Base-by-base conservation (phyloP, 2,888 invertebrate species). In the Drosophila kanekoi region DNA sequence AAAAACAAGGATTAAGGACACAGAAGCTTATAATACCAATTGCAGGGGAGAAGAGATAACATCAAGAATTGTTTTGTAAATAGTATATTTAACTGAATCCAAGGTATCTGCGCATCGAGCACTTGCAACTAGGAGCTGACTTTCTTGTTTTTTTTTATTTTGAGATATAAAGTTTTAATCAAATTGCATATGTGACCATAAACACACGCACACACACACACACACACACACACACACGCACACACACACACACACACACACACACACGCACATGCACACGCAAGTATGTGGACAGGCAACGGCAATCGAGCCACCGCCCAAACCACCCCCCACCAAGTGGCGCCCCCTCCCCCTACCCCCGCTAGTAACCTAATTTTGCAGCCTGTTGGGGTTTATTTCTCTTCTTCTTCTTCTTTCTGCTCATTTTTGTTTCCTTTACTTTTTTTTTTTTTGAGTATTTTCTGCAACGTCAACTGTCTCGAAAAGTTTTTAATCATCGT, bases 401-500 rank as follows among this genome's bases (percentile, higher is more conserved):
- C 4, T 9, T 38, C 38, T 38, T 5, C 38, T n/a, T n/a, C 8
- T n/a, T 40, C 40, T 40, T 14, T 28, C 8, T 8, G 8, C 8
- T 8, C 14, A n/a, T 20, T 32, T 37, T 59, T 49, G 47, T 48
- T 53, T 20, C 64, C 20, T 53, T 18, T 40, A 47, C 64, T 76
- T 68, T 16, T 28, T 53, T 18, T 40, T 51, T 67, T 76, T 68
- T 16, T 5, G 33, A 51, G 47, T 62, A 51, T 77, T 85, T 83
- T 65, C 51, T 64, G 81, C 78, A 72, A 54, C 80, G 86, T 80
- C 81, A 83, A 83, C 81, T 81, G 83, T 69, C 87, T 84, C 77
- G 32, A 70, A 77, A 77, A 79, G 65, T 83, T 83, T 83, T 83
- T 83, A 86, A 83, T 83, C 83, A 83, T 81, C 84, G 81, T 86